phyloP scores from a whole-genome alignment of 2,113 vertebrate genomes.

The Saccopteryx bilineata region DNA sequence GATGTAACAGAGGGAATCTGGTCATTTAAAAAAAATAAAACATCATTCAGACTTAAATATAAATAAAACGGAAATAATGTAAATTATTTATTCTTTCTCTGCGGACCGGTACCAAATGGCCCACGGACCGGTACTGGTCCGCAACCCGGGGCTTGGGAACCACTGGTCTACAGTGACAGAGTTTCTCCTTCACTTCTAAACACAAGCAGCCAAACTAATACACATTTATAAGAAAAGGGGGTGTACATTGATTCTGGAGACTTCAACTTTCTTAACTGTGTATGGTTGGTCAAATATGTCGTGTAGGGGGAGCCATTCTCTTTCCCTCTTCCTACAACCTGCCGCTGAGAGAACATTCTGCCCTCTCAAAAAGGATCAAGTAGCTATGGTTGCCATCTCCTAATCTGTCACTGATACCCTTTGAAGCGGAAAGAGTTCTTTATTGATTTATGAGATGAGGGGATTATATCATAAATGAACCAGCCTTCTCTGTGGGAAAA shows the following conservation, averaged over 20 bases:
- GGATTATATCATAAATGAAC: not conserved
- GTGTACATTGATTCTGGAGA: not conserved
- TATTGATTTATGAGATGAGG: not conserved
- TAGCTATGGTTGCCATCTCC: not conserved
- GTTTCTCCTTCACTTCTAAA: not conserved
- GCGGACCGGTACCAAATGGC: too few relatives aligned
- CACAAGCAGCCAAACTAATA: not conserved
- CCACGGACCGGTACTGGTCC: too few relatives aligned
- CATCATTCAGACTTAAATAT: too few relatives aligned
- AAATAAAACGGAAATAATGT: too few relatives aligned
- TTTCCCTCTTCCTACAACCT: not conserved
- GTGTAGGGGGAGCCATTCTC: conserved; percentile 77
- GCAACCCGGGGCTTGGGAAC: too few relatives aligned
- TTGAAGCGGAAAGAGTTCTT: not conserved
- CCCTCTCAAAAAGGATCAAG: not conserved
- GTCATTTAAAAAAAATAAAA: too few relatives aligned
- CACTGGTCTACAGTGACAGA: not conserved
- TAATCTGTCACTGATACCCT: not conserved
- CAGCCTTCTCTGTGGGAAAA: not conserved
- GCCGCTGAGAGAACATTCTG: not conserved
- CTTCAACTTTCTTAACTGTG: not conserved
- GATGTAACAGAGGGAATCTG: too few relatives aligned
- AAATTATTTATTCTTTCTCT: too few relatives aligned
- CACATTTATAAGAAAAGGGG: not conserved
- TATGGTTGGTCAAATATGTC: not conserved